These are phyloP conservation scores for silkworm (Bombyx mori) DNA, from an alignment of 1,140 invertebrate genomes.

Conservation along the genomic window DNA sequence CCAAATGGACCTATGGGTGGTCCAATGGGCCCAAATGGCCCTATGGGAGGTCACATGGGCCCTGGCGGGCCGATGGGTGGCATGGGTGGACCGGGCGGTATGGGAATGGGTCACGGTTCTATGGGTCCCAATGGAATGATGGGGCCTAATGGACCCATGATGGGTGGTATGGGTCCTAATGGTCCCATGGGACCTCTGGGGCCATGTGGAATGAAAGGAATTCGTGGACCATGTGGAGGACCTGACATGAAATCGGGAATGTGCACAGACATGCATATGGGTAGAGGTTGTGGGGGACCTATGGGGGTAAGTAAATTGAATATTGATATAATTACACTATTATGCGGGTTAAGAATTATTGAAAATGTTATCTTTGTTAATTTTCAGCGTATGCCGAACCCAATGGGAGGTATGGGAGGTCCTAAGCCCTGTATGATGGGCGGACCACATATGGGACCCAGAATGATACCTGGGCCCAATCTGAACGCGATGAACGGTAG, in stretches of 20 bases:
- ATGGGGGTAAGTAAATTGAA: constrained; percentile 53
- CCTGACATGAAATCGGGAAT: constrained; percentile 66
- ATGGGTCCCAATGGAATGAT: constrained; percentile 69
- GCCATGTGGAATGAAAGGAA: constrained; percentile 65
- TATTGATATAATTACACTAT: too few species aligned
- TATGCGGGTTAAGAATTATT: too few species aligned
- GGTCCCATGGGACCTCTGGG: constrained; percentile 67
- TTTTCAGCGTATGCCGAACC: constrained; percentile 65
- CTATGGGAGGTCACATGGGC: constrained; percentile 57
- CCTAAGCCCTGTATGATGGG: constrained; percentile 69
- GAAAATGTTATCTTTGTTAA: constrained; percentile 7
- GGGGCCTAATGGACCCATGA: constrained; percentile 68
- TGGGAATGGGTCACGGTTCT: constrained; percentile 62
- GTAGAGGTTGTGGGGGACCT: constrained; percentile 62
- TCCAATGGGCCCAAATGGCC: constrained; percentile 53
- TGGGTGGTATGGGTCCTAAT: constrained; percentile 61
- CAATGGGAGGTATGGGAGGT: constrained; percentile 67
- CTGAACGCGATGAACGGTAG: constrained; percentile 69
- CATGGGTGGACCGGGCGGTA: constrained; percentile 56
- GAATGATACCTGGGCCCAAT: constrained; percentile 70
- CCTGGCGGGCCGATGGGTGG: constrained; percentile 56
- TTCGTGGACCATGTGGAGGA: constrained; percentile 58
- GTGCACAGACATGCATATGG: constrained; percentile 69
- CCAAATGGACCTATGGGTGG: constrained; percentile 59
- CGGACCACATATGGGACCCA: constrained; percentile 62